Percentiles rank a stretch among this genome's conserved stretches.
Conservation (phyloP, 2,888 invertebrate species). For the Fragum fragum region DNA sequence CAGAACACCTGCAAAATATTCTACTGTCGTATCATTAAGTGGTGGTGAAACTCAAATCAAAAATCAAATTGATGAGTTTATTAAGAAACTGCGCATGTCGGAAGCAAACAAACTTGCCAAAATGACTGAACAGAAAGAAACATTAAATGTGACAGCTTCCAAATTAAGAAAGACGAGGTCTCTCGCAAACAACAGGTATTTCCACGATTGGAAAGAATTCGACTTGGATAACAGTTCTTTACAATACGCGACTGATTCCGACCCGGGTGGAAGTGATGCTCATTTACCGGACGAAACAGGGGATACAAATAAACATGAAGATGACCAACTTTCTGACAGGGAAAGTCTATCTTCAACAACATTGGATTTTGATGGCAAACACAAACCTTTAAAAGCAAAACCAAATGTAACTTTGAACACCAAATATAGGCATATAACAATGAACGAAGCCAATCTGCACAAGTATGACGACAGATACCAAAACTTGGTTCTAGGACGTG, state of each 20-base stretch:
- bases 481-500: neutral
- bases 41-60: conserved; percentile 50
- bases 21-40: conserved; percentile 29
- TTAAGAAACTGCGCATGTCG: conserved; percentile 38
- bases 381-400: conserved; percentile 27
- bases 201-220: conserved; percentile 49
- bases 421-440: conserved; percentile 59
- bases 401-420: conserved; percentile 45
- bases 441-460: conserved; percentile 44
- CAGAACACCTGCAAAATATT: neutral
- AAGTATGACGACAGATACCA: conserved; percentile 37
- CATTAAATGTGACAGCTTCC: conserved; percentile 34
- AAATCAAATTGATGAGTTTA: conserved; percentile 51
- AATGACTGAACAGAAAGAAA: neutral
- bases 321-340: conserved; percentile 9
- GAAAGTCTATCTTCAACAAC: conserved; percentile 16
- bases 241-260: neutral
- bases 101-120: conserved; percentile 37
- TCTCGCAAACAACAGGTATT: conserved; percentile 6
- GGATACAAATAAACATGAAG: neutral
- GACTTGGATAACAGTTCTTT: conserved; percentile 42
- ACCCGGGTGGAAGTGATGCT: neutral
- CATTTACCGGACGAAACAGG: neutral
- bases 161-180: conserved; percentile 41
- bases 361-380: neutral